Conservation (phyloP, 2,797 vertebrate species). For the Enteromius anoplus region DNA sequence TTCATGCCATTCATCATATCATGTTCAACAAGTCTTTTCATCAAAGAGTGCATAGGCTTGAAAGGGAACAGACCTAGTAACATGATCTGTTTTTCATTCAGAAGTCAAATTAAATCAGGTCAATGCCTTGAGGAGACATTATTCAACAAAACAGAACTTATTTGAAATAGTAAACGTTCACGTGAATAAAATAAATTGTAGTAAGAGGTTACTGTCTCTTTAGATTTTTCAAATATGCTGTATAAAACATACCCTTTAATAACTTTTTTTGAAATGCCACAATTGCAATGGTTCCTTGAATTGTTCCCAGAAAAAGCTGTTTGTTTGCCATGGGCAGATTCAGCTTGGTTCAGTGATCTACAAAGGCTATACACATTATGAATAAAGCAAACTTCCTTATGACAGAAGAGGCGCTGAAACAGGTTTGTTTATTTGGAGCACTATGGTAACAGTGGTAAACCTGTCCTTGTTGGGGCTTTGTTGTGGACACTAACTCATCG, state of each 20-base stretch:
- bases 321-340: neutral
- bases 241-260: neutral
- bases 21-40: slow-evolving; percentile 12
- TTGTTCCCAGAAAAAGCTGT: neutral
- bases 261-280: slow-evolving; percentile 2
- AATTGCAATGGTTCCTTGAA: neutral
- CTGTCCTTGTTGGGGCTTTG: slow-evolving; percentile 7
- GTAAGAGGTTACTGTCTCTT: neutral
- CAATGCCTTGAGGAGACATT: neutral
- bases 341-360: neutral
- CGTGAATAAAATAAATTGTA: neutral
- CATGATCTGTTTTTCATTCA: slow-evolving; percentile 5
- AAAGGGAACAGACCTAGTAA: neutral
- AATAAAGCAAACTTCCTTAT: slow-evolving; percentile 1
- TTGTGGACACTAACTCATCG: neutral
- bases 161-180: neutral
- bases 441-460: slow-evolving; percentile 40
- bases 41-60: slow-evolving; percentile 5
- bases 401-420: slow-evolving; percentile 2
- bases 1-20: neutral
- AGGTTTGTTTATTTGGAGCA: slow-evolving; percentile 34
- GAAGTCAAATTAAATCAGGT: neutral
- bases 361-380: neutral
- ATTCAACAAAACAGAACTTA: neutral
- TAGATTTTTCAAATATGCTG: neutral